Conservation (phyloP, 2,797 vertebrate species). For the Smutsia gigantea region DNA sequence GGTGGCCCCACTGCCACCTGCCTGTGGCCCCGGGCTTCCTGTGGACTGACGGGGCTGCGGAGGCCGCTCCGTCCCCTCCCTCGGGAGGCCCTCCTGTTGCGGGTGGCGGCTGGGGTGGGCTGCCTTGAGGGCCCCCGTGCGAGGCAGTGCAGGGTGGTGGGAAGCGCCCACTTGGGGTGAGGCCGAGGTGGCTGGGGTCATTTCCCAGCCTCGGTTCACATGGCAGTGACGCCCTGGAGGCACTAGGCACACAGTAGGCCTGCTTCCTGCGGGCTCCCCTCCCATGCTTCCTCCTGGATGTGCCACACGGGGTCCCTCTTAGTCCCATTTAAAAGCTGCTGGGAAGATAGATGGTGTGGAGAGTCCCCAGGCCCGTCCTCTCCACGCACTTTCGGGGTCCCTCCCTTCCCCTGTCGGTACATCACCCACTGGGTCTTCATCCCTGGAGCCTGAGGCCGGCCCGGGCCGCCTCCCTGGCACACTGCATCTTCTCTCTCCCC, state of each 20-base stretch:
- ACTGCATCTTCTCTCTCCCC: too few species aligned
- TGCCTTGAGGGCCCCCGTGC: background rate
- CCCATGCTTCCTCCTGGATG: background rate
- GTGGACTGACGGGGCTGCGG: background rate
- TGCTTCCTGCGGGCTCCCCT: too few species aligned
- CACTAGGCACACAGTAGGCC: background rate
- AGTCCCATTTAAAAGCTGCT: background rate
- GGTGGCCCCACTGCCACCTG: background rate
- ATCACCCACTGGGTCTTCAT: too few species aligned
- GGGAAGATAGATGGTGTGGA: too few species aligned
- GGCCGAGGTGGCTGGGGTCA: background rate
- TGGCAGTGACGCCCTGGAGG: fast-evolving
- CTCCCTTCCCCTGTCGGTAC: too few species aligned
- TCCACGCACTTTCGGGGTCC: too few species aligned
- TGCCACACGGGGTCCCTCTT: background rate
- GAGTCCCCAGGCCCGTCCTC: too few species aligned
- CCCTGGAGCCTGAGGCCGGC: too few species aligned
- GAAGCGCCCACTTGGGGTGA: background rate
- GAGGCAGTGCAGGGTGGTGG: background rate
- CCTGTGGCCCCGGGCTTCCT: background rate
- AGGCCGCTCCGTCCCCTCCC: background rate
- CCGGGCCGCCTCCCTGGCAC: too few species aligned
- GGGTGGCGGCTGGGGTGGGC: background rate
- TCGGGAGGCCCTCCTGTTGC: fast-evolving
- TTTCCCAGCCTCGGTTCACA: background rate